Evolutionary conservation across 2,888 invertebrate genomes (phyloP).

Genomic region (Autographa gamma): DNA sequence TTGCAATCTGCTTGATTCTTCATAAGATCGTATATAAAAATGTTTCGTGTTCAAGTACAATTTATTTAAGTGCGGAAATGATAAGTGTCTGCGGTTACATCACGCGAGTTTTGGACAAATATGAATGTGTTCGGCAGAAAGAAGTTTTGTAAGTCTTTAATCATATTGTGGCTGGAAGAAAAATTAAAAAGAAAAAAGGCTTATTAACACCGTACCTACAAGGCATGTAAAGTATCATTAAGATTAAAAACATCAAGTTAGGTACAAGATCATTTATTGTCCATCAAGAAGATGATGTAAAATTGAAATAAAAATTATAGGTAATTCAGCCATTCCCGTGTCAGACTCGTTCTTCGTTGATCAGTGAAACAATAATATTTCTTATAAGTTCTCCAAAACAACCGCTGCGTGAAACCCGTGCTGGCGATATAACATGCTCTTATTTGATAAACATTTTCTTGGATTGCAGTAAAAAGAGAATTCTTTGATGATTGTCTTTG

Average conservation of each 20-base stretch:
- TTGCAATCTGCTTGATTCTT: slow-evolving; percentile 21
- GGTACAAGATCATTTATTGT: no score
- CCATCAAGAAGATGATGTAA: no score
- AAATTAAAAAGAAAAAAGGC: neutral
- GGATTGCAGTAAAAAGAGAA: slow-evolving; percentile 3
- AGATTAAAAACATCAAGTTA: no score
- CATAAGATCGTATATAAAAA: slow-evolving; percentile 10
- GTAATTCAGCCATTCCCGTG: neutral
- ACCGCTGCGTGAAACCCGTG: slow-evolving; percentile 24
- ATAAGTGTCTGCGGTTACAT: neutral
- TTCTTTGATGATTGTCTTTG: neutral
- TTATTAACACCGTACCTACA: no score
- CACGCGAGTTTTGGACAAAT: slow-evolving; percentile 3
- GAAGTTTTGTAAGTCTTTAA: neutral
- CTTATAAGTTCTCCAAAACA: slow-evolving; percentile 22
- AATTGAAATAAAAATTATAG: neutral
- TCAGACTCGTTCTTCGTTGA: neutral
- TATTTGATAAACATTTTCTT: slow-evolving; percentile 26
- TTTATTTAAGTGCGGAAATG: slow-evolving; percentile 39
- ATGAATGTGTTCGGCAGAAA: slow-evolving; percentile 6
- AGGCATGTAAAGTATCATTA: no score
- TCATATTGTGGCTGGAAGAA: neutral
- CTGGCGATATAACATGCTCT: slow-evolving; percentile 25
- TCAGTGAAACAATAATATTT: slow-evolving; percentile 26
- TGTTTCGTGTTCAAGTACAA: slow-evolving; percentile 18